Conservation (phyloP, 1,140 invertebrate genomes). For the Druon quercuslanigerum region DNA sequence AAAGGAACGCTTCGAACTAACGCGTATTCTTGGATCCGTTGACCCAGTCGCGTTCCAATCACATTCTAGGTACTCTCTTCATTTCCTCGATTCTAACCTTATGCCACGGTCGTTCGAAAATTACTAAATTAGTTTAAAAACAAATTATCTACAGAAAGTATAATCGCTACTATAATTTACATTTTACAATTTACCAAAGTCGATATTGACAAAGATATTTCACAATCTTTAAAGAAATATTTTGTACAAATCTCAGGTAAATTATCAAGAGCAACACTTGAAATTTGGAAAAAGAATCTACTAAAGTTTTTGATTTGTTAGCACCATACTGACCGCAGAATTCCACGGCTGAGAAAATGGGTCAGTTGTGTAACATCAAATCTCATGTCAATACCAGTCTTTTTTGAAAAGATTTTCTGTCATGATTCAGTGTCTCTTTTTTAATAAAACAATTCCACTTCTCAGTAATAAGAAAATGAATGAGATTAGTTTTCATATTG, state of each 20-base stretch:
- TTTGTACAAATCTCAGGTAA: neutral
- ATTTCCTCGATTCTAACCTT: constrained; percentile 28
- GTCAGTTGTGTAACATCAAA: constrained; percentile 37
- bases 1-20: constrained; percentile 35
- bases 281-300: neutral
- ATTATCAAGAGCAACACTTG: neutral
- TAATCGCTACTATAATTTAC: no score
- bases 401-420: neutral
- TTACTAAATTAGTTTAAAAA: neutral
- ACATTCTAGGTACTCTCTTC: constrained; percentile 40
- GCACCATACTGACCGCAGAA: constrained; percentile 12
- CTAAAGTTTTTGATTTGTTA: neutral
- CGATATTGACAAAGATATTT: no score
- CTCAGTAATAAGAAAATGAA: no score
- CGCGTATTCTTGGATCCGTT: constrained; percentile 60
- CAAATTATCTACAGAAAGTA: no score
- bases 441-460: no score
- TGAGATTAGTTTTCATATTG: no score
- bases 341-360: constrained; percentile 19
- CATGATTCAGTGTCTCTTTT: no score
- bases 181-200: no score
- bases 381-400: neutral
- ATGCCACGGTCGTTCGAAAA: constrained; percentile 32
- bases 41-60: constrained; percentile 53
- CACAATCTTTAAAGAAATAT: no score